Evolutionary conservation across 2,888 invertebrate species (phyloP).

Genomic region (Acleris cristana): DNA sequence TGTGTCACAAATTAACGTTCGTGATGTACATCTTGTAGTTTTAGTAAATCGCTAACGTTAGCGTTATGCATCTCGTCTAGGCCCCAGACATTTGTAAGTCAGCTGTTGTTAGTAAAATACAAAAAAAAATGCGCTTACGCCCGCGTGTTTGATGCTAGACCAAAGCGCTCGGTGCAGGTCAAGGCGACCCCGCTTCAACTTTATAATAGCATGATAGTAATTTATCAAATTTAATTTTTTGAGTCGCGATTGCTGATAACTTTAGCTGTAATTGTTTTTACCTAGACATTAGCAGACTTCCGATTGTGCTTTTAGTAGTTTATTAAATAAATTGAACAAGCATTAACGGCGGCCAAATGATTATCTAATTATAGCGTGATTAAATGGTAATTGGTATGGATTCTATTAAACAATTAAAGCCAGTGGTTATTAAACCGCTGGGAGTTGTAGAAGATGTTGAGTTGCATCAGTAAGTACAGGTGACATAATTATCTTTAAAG

Average conservation of each 20-base stretch:
- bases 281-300: conserved; percentile 38
- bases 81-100: too few species aligned
- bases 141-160: neutral
- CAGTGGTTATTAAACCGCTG: too few species aligned
- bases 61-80: too few species aligned
- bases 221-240: conserved; percentile 51
- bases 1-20: too few species aligned
- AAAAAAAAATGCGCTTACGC: too few species aligned
- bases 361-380: neutral
- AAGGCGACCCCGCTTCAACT: conserved; percentile 48
- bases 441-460: too few species aligned
- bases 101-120: too few species aligned
- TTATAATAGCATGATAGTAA: conserved; percentile 56
- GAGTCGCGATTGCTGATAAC: conserved; percentile 40
- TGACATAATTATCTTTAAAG: too few species aligned
- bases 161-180: conserved; percentile 42
- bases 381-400: neutral
- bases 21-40: too few species aligned
- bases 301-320: conserved; percentile 9
- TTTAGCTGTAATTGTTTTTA: conserved; percentile 41
- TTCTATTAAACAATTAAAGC: conserved; percentile 2
- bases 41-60: too few species aligned
- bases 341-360: neutral
- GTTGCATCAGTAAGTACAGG: too few species aligned
- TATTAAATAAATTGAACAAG: neutral